Percentiles rank a stretch among this genome's conserved stretches.
Evolutionary conservation across 2,888 invertebrate species (phyloP).

Genomic region (Eupithecia centaureata): DNA sequence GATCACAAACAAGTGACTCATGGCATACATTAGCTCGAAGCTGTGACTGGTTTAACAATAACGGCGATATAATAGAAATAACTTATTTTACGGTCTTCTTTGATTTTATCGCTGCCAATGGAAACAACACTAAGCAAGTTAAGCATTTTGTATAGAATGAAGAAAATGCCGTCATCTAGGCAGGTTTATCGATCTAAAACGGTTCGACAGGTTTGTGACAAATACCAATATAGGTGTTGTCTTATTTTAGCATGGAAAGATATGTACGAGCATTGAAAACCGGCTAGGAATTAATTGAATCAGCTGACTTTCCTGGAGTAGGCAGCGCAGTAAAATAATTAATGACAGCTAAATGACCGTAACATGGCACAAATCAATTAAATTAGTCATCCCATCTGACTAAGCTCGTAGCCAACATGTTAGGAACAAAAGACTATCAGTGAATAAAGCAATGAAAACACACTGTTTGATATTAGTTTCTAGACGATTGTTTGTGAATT

Average conservation of each 20-base stretch:
- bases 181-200: conserved; percentile 1
- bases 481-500: conserved; percentile 31
- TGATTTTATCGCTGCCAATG: neutral
- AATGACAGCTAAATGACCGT: conserved; percentile 69
- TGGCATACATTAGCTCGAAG: neutral
- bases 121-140: neutral
- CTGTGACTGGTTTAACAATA: conserved; percentile 7
- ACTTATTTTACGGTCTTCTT: neutral
- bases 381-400: conserved; percentile 76
- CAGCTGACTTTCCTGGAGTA: conserved; percentile 23
- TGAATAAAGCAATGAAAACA: conserved; percentile 45
- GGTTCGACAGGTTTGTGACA: neutral
- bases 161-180: neutral
- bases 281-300: conserved; percentile 3
- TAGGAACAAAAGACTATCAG: conserved; percentile 57
- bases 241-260: neutral
- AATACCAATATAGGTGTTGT: neutral
- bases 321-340: conserved; percentile 61
- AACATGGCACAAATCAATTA: conserved; percentile 71
- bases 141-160: neutral
- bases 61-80: conserved; percentile 1
- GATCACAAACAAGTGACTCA: conserved; percentile 12
- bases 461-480: conserved; percentile 31
- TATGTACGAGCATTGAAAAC: neutral
- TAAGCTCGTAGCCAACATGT: conserved; percentile 49